These are phyloP conservation scores for Adelosebastes latens DNA, from an alignment of 2,797 vertebrate genomes.

Conservation along the genomic window DNA sequence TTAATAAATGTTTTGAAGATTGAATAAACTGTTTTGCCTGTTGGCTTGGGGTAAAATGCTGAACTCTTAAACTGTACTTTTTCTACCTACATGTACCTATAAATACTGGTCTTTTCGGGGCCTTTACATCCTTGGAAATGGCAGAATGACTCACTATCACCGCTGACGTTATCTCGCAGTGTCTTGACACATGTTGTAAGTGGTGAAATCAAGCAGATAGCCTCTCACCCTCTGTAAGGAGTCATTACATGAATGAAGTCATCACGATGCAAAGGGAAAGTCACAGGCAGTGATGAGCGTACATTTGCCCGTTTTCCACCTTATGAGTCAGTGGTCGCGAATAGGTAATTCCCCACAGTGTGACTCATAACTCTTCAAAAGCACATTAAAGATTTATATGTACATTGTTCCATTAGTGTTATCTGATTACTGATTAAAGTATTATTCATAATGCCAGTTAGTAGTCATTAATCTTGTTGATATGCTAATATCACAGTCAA, in stretches of 20 bases:
- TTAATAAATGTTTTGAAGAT: background rate
- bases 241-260: constrained; percentile 7
- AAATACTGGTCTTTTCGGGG: background rate
- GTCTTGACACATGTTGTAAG: background rate
- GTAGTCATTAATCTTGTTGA: background rate
- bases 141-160: constrained; percentile 45
- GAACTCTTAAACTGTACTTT: background rate
- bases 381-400: background rate
- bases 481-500: background rate
- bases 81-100: background rate
- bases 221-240: background rate
- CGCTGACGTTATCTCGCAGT: background rate
- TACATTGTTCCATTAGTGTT: background rate
- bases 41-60: background rate
- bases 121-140: constrained; percentile 25
- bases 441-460: background rate
- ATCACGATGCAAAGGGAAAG: constrained; percentile 29
- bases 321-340: constrained; percentile 35
- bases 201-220: background rate
- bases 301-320: constrained; percentile 11
- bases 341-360: constrained; percentile 51
- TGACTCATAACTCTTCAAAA: constrained; percentile 27
- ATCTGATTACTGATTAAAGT: background rate
- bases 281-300: background rate
- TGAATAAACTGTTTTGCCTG: background rate